Evolutionary conservation across 2,888 invertebrate genomes (phyloP).

Genomic region (Platycnemis pennipes): DNA sequence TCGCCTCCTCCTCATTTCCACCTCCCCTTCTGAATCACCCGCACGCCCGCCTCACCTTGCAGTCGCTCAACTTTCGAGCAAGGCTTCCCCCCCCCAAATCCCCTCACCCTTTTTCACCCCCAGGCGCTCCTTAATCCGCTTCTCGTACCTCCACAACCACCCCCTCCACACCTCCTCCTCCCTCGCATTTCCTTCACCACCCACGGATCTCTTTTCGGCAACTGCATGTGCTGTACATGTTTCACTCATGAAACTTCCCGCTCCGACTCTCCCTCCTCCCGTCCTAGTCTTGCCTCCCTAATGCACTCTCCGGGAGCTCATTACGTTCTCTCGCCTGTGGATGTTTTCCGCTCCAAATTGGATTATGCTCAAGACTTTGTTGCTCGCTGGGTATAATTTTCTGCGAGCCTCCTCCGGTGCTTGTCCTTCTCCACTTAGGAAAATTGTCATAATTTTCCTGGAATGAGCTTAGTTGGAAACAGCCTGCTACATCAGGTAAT

Average conservation of each 20-base stretch:
- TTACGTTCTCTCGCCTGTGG: background rate
- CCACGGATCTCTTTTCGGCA: background rate
- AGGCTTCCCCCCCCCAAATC: background rate
- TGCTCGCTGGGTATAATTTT: background rate
- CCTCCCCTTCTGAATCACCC: constrained; percentile 1
- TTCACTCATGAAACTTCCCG: background rate
- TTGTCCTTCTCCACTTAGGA: constrained; percentile 26
- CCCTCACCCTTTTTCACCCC: background rate
- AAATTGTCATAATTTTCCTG: constrained; percentile 35
- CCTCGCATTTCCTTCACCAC: background rate
- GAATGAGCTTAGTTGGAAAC: background rate
- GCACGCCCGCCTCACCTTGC: background rate
- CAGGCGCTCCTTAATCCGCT: background rate
- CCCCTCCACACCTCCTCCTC: background rate
- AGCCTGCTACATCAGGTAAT: background rate
- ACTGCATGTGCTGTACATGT: background rate
- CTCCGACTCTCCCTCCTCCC: background rate
- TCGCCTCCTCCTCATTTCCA: background rate
- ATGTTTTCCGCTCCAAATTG: constrained; percentile 37
- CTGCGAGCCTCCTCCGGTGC: background rate
- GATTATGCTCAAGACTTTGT: constrained; percentile 31
- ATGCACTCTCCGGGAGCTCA: background rate
- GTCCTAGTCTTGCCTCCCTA: background rate
- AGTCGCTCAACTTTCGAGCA: background rate
- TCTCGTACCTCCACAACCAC: background rate